Evolutionary conservation across 2,888 invertebrate genomes (phyloP).

Genomic region (Hyposoter didymator): DNA sequence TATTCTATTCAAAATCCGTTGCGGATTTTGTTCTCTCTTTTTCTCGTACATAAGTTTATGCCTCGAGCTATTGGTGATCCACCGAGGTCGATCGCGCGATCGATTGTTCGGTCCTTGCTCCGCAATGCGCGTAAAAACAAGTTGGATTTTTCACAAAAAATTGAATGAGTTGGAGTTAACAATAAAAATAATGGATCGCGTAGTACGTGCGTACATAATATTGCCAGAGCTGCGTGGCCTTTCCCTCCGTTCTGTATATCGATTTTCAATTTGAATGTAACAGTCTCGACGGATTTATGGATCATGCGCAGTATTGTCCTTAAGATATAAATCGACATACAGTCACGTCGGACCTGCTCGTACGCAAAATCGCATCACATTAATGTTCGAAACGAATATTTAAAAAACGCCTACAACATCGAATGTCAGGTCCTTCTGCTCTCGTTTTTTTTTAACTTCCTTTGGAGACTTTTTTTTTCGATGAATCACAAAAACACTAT

Average conservation of each 20-base stretch:
- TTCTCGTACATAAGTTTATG: neutral
- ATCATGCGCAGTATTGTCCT: slow-evolving; percentile 32
- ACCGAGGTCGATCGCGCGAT: slow-evolving; percentile 67
- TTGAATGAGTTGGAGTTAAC: slow-evolving; percentile 34
- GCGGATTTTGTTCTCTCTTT: neutral
- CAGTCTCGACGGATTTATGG: slow-evolving; percentile 26
- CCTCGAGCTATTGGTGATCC: slow-evolving; percentile 50
- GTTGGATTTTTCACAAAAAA: slow-evolving; percentile 61
- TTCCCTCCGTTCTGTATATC: slow-evolving; percentile 53
- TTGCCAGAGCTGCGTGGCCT: slow-evolving; percentile 59
- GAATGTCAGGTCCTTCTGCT: neutral
- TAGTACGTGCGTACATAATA: slow-evolving; percentile 65
- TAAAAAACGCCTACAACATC: neutral
- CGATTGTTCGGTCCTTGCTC: slow-evolving; percentile 50
- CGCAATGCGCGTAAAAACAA: slow-evolving; percentile 53
- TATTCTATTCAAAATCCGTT: slow-evolving; percentile 25
- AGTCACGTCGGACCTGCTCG: neutral
- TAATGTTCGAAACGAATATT: neutral
- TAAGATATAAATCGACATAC: neutral
- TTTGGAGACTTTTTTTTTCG: too few relatives aligned
- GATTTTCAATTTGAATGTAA: slow-evolving; percentile 28
- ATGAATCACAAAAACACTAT: too few relatives aligned
- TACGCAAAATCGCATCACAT: neutral
- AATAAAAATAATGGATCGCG: slow-evolving; percentile 45
- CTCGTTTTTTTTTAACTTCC: too few relatives aligned